Evolutionary conservation across 2,113 vertebrate genomes (phyloP), one percentile per base, ranked within the genome.

Genomic region (Festucalex cinctus): DNA sequence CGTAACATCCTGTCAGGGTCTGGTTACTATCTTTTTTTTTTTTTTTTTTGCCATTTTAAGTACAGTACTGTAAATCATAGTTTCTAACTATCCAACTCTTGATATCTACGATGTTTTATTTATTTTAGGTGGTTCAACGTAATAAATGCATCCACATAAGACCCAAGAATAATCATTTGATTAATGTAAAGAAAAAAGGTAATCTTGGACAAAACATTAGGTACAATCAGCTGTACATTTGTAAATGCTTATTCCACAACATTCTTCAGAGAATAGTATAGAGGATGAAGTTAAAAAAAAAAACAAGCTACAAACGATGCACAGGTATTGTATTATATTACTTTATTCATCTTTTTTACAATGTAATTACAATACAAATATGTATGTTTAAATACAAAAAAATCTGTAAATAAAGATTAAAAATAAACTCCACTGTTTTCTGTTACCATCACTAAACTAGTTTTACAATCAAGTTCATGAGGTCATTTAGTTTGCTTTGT

Each of bases 301-400:
- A 2, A 43, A 3, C 8, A 1, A 26, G 16, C 3, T 41, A n/a
- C 19, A 17, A 16, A 32, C 60, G 63, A 68, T 7, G 3, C 77
- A 13, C 69, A 80, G 61, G 57, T 71, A 85, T 92, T 85, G 88
- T 90, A 90, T 93, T 93, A 93, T 93, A 93, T 93, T 92, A 90
- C 83, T 90, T 89, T 90, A 93, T 92, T 93, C 90, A 92, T 93
- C 92, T 91, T 93, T 93, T 93, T 85, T 92, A 93, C 91, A 92
- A 86, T 91, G 91, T 93, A 92, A 92, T 92, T 93, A 93, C 89
- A 93, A 92, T 92, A 93, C 91, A 93, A 92, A 93, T 92, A 92
- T 92, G 92, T 88, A 91, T 91, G 91, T 91, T 92, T 92, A 91
- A 91, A 93, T 92, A 93, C 90, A 93, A 93, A 88, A 92, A 64